These are phyloP conservation scores for Drosophila quinaria DNA, from an alignment of 2,888 invertebrate genomes.

Conservation along the genomic window DNA sequence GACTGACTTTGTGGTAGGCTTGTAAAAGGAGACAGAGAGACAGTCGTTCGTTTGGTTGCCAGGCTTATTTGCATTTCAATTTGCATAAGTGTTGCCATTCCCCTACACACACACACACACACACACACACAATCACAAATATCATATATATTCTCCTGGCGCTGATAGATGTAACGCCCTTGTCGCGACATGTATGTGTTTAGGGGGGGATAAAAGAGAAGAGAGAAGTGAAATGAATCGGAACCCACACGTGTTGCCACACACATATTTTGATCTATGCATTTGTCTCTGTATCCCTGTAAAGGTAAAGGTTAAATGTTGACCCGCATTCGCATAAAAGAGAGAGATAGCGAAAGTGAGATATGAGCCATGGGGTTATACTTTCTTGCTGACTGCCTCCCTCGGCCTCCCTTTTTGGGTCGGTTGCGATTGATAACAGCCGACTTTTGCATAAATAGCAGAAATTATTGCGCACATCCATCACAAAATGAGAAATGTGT, in stretches of 20 bases:
- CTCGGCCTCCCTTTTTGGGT: neutral
- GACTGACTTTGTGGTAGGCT: constrained; percentile 28
- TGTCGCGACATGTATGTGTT: constrained; percentile 32
- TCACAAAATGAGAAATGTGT: constrained; percentile 76
- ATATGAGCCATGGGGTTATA: constrained; percentile 23
- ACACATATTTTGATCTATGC: constrained; percentile 61
- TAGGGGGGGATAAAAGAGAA: too few relatives aligned
- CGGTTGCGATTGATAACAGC: constrained; percentile 60
- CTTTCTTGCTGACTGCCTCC: constrained; percentile 1
- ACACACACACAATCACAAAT: constrained; percentile 19
- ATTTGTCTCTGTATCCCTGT: constrained; percentile 30
- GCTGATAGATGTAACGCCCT: constrained; percentile 54
- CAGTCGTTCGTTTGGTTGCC: constrained; percentile 23
- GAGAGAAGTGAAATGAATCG: constrained; percentile 54
- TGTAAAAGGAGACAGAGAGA: constrained; percentile 16
- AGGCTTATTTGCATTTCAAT: constrained; percentile 80
- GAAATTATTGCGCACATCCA: constrained; percentile 80
- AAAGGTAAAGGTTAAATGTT: constrained; percentile 79
- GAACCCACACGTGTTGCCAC: constrained; percentile 74
- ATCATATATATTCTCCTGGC: constrained; percentile 24
- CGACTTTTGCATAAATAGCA: constrained; percentile 78
- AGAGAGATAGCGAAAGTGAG: constrained; percentile 43
- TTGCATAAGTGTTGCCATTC: constrained; percentile 75
- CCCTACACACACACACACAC: constrained; percentile 17
- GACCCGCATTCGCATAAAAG: constrained; percentile 69